Percentiles rank a stretch among this genome's conserved stretches.
These are phyloP conservation scores for Plutomurus gul DNA, from an alignment of 1,140 invertebrate species.

Conservation along the genomic window DNA sequence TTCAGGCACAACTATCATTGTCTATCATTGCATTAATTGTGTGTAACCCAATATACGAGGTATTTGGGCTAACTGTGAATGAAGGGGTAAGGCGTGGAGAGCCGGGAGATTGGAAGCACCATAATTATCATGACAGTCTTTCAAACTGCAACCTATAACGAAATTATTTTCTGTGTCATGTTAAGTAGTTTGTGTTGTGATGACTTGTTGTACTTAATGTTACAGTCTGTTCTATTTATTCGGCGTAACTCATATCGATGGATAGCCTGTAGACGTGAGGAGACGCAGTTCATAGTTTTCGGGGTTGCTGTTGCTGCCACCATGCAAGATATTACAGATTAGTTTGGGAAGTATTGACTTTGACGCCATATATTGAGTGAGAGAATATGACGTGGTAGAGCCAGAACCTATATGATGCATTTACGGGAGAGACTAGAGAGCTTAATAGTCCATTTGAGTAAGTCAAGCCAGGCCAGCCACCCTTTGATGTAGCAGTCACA, in stretches of 20 bases:
- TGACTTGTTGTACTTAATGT: not conserved
- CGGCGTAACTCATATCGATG: too few species aligned
- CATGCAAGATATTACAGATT: too few species aligned
- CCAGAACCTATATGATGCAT: too few species aligned
- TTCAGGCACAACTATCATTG: too few species aligned
- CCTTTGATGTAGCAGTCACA: conserved; percentile 16
- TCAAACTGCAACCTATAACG: not conserved
- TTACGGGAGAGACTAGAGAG: not conserved
- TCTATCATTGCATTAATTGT: not conserved
- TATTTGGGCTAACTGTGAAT: not conserved
- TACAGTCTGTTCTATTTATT: not conserved
- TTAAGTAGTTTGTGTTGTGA: conserved; percentile 1
- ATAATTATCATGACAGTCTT: not conserved
- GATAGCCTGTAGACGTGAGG: too few species aligned
- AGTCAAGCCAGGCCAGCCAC: not conserved
- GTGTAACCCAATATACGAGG: not conserved
- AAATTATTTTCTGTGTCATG: not conserved
- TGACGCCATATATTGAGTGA: not conserved
- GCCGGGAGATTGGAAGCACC: not conserved
- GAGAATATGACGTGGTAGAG: too few species aligned
- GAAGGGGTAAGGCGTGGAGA: not conserved
- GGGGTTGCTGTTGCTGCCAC: too few species aligned
- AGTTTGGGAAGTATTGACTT: not conserved
- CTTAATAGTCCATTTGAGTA: not conserved
- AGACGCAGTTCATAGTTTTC: not conserved